A percentile compares a stretch with the other conserved stretches of the same genome.
Conservation (phyloP, 2,113 vertebrate species). For the Campylomormyrus numenius region DNA sequence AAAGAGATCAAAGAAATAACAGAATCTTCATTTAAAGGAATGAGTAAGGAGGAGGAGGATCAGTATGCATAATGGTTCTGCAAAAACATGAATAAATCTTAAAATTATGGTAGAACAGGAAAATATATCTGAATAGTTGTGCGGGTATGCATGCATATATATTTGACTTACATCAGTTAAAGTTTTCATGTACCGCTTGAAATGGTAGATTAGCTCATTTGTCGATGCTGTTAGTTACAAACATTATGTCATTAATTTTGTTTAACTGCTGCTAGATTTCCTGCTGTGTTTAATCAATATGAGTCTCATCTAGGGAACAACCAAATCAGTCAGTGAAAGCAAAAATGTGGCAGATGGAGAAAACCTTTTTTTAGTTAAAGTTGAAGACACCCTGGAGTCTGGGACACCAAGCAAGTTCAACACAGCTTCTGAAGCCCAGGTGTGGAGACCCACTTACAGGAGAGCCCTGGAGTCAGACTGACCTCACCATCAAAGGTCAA, state of each 20-base stretch:
- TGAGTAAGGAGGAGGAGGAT: neutral
- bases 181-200: neutral
- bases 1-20: neutral
- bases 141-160: too few species aligned
- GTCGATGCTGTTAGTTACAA: neutral
- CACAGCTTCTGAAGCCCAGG: too few species aligned
- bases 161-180: neutral
- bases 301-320: neutral
- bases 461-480: neutral
- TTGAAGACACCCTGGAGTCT: too few species aligned
- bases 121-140: neutral
- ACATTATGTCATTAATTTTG: too few species aligned
- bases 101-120: neutral
- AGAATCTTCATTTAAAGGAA: neutral
- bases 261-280: neutral
- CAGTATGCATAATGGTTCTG: neutral
- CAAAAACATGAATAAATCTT: neutral
- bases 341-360: neutral
- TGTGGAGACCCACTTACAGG: too few species aligned
- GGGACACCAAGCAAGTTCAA: too few species aligned
- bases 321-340: neutral
- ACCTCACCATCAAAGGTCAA: neutral
- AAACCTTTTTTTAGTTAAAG: too few species aligned
- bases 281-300: neutral
- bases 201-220: neutral